phyloP scores from a whole-genome alignment of 2,797 vertebrate species.

The Glossophaga mutica region DNA sequence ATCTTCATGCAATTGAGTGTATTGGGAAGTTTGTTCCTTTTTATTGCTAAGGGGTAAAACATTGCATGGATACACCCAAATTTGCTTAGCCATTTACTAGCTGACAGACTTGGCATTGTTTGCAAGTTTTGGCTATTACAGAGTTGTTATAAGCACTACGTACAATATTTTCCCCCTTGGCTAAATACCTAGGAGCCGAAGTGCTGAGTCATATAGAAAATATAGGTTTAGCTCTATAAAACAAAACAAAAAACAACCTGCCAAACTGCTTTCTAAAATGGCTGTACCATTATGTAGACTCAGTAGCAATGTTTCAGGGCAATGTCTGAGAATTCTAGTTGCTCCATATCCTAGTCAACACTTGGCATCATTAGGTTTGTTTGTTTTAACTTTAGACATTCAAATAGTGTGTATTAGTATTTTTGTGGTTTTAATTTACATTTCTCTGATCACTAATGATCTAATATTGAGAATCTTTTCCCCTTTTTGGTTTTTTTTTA shows the following conservation, averaged over 20 bases:
- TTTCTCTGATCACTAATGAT: background rate
- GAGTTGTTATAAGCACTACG: background rate
- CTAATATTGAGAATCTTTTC: background rate
- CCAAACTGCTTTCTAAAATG: background rate
- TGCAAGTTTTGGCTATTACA: background rate
- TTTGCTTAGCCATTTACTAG: background rate
- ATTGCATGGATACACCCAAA: background rate
- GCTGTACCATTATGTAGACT: background rate
- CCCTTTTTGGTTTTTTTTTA: too few relatives aligned
- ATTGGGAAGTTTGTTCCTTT: background rate
- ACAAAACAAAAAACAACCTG: background rate
- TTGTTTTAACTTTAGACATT: background rate
- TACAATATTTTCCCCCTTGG: background rate
- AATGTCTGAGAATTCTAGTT: background rate
- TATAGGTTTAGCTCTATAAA: background rate
- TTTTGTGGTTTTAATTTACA: background rate
- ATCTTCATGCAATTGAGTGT: background rate
- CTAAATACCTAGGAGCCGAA: background rate
- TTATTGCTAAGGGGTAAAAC: background rate
- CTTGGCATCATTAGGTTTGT: background rate
- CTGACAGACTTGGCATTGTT: background rate
- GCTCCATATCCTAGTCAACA: background rate
- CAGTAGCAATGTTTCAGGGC: background rate
- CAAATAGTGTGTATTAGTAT: background rate
- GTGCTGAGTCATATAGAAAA: background rate